Evolutionary conservation across 2,888 invertebrate species (phyloP).

Genomic region (Cephus pygmeus): DNA sequence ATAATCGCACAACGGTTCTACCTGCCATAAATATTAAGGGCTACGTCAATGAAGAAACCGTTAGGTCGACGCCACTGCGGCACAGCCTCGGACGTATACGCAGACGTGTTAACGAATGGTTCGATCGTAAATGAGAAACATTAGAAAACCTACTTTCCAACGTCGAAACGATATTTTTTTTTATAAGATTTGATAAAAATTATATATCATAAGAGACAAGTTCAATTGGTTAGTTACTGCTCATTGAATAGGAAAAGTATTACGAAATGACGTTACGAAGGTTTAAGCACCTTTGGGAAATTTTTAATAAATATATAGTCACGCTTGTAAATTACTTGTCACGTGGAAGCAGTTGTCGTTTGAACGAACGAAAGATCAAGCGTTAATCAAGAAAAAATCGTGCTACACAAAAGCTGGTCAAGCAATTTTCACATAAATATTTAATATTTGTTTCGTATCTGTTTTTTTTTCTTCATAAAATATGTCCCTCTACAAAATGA

Average conservation of each 20-base stretch:
- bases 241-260: neutral
- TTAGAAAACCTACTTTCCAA: neutral
- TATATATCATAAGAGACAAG: neutral
- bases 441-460: neutral
- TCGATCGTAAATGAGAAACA: neutral
- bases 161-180: neutral
- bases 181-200: neutral
- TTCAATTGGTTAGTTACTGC: neutral
- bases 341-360: neutral
- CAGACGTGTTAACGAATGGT: neutral
- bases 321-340: neutral
- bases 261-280: neutral
- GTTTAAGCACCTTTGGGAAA: neutral
- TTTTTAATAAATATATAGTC: neutral
- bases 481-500: neutral
- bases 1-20: neutral
- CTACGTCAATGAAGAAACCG: conserved; percentile 2
- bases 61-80: neutral
- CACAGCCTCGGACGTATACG: neutral
- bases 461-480: neutral
- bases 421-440: neutral
- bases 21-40: neutral
- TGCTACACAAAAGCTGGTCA: neutral
- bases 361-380: neutral
- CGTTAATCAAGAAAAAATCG: neutral